A percentile compares a stretch with the other conserved stretches of the same genome.
phyloP scores from a whole-genome alignment of 2,113 vertebrate genomes.

The Mugil cephalus region DNA sequence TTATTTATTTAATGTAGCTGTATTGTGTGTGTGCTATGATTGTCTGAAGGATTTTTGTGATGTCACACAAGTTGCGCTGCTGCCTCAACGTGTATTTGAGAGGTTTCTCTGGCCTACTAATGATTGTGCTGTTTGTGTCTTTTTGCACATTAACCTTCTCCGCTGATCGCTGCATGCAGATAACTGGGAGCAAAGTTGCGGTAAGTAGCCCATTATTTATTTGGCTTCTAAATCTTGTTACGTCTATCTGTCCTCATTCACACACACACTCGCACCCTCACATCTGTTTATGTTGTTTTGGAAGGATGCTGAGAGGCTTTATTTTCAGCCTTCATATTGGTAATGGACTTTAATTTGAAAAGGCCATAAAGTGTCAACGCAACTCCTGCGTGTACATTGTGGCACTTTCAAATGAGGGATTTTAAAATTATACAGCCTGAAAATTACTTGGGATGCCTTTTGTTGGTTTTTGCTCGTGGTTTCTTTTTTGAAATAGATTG shows the following conservation, averaged over 20 bases:
- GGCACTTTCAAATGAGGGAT: conserved; percentile 73
- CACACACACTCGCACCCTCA: conserved; percentile 17
- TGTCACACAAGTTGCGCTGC: conserved; percentile 79
- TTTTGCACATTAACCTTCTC: conserved; percentile 93
- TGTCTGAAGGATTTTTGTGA: conserved; percentile 64
- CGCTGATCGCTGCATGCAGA: conserved; percentile 98
- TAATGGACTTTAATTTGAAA: conserved; percentile 77
- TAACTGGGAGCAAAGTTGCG: conserved; percentile 98
- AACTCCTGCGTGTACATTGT: conserved; percentile 67
- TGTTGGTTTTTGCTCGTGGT: conserved; percentile 64
- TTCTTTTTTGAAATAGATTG: conserved; percentile 71
- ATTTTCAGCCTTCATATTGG: conserved; percentile 67
- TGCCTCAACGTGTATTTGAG: conserved; percentile 81
- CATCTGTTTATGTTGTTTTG: conserved; percentile 19
- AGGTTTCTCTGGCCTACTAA: conserved; percentile 89
- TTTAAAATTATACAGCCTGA: conserved; percentile 69
- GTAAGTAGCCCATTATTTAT: conserved; percentile 91
- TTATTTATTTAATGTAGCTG: no score
- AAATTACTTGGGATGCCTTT: conserved; percentile 67
- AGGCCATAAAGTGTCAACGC: conserved; percentile 63
- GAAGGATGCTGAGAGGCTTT: conserved; percentile 46
- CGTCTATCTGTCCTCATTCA: conserved; percentile 46
- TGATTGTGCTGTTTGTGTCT: conserved; percentile 93
- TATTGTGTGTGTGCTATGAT: conserved; percentile 41
- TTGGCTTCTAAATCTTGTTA: conserved; percentile 71